Evolutionary conservation across 1,140 invertebrate species (phyloP).

Genomic region (Drosophila equinoxialis): DNA sequence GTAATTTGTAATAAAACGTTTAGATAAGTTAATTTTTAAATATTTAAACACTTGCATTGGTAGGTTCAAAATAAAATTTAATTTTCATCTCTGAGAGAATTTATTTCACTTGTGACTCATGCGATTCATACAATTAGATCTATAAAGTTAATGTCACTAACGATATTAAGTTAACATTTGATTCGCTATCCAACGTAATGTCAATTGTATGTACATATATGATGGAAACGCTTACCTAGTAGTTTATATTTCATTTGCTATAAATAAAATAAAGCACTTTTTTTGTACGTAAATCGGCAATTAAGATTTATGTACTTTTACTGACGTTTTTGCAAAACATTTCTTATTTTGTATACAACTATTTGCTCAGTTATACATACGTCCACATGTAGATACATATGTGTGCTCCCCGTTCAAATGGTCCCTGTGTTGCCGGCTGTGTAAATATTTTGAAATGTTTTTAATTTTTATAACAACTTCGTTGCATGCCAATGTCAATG

Average conservation of each 20-base stretch:
- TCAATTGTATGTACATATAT: no score
- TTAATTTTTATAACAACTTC: constrained; percentile 7
- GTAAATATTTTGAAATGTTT: constrained; percentile 6
- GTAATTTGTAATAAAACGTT: no score
- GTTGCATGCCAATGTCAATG: constrained; percentile 10
- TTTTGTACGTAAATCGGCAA: neutral
- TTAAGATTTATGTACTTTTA: neutral
- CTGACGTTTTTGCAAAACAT: neutral
- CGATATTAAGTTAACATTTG: no score
- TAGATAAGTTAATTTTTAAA: no score
- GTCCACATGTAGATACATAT: neutral
- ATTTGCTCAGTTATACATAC: neutral
- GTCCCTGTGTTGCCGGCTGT: neutral
- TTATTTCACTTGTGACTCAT: no score
- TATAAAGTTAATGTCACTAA: no score
- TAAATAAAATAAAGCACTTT: neutral
- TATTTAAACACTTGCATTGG: no score
- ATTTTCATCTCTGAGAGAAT: no score
- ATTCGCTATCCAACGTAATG: no score
- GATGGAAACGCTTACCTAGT: no score
- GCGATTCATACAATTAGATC: no score
- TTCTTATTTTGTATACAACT: neutral
- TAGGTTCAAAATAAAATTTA: no score
- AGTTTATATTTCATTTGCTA: neutral
- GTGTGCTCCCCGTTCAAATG: neutral